These are phyloP conservation scores for Dynastes tityus DNA, from an alignment of 2,888 invertebrate genomes.

Conservation along the genomic window DNA sequence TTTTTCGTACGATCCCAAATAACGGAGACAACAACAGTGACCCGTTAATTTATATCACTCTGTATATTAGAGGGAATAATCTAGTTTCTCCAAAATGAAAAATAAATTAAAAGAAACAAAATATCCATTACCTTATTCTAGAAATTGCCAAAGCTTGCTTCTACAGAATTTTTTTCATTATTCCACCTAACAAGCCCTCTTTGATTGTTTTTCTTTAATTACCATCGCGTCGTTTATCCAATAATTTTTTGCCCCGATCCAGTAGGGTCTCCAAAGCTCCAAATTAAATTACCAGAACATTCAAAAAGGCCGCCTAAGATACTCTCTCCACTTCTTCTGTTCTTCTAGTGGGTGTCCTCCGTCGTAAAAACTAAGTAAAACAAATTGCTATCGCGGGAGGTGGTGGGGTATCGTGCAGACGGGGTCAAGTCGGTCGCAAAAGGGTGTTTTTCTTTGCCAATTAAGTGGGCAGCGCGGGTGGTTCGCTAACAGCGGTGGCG, in stretches of 20 bases:
- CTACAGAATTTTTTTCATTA: neutral
- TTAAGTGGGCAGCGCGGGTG: constrained; percentile 15
- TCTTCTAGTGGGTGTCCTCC: neutral
- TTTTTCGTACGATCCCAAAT: no score
- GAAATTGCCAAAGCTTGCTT: no score
- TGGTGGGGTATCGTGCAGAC: neutral
- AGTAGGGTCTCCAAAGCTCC: neutral
- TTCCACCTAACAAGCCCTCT: constrained; percentile 32
- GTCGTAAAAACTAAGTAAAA: neutral
- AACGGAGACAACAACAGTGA: no score
- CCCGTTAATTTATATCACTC: no score
- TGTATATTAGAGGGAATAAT: no score
- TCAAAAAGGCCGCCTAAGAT: constrained; percentile 13
- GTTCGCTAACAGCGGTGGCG: no score
- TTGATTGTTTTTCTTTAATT: constrained; percentile 24
- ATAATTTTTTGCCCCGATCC: constrained; percentile 4
- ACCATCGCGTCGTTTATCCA: constrained; percentile 21
- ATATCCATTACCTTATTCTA: no score
- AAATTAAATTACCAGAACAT: constrained; percentile 19
- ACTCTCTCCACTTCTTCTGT: neutral
- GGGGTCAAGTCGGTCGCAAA: constrained; percentile 1
- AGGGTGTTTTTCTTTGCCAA: constrained; percentile 23
- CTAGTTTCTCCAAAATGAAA: no score
- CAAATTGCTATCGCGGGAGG: no score
- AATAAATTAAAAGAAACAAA: no score